phyloP scores from a whole-genome alignment of 2,797 vertebrate genomes.

The Eulemur mongoz region DNA sequence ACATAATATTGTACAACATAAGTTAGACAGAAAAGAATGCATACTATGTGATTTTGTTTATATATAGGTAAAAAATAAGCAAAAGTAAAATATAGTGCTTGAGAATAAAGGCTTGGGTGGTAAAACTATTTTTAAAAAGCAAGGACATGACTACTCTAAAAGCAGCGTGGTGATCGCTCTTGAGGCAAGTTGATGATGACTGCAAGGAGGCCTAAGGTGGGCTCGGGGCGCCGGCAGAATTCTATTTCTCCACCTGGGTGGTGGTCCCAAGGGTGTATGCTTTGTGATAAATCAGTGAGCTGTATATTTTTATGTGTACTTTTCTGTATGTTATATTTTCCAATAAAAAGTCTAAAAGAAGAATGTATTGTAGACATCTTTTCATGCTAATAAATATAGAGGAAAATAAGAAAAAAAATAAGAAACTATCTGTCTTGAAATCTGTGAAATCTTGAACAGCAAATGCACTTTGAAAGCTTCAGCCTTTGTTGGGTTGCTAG shows the following conservation, averaged over 20 bases:
- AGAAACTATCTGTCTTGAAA: neutral
- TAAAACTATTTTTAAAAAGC: neutral
- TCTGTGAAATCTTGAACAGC: neutral
- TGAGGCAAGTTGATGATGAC: neutral
- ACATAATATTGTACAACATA: neutral
- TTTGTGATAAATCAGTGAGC: neutral
- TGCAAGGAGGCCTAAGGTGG: fast-evolving
- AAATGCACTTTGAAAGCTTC: neutral
- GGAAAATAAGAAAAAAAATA: neutral
- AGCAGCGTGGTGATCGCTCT: neutral
- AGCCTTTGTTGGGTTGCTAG: neutral
- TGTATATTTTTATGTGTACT: neutral
- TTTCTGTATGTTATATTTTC: neutral
- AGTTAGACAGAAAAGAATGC: neutral
- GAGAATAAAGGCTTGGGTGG: neutral
- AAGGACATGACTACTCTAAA: neutral
- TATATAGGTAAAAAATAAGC: neutral
- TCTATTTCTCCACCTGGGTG: neutral
- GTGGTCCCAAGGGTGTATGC: fast-evolving
- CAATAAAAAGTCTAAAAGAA: neutral
- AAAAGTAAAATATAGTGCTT: neutral
- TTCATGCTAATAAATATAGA: neutral
- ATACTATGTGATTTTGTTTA: neutral
- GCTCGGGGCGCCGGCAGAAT: neutral
- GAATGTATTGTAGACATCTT: neutral